Base-by-base conservation (phyloP, 2,888 invertebrate genomes). In the Luperina testacea region DNA sequence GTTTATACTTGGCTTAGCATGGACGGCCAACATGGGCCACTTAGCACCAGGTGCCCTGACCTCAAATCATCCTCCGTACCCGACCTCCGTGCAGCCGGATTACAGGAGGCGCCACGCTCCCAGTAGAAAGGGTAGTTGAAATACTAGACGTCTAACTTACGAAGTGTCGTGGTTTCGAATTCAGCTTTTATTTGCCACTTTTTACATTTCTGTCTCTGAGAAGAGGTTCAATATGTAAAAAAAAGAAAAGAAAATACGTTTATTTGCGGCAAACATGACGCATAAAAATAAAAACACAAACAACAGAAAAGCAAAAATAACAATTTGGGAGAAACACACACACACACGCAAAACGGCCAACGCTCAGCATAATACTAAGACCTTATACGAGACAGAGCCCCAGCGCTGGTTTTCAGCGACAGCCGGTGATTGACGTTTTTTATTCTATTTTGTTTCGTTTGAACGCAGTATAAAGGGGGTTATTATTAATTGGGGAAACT, bases 1-100 rank as follows among this genome's bases (percentile, higher is more conserved):
- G 98, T 99, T 98, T 98, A 99, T 98, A 98, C 98, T 98, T 97
- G 98, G 98, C 99, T 99, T 99, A 99, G 99, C 97, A 98, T 97
- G 98, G 98, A 98, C 98, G 97, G 53, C 81, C 45, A 64, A 38
- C 17, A 48, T 81, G 81, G 72, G 48, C 24, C 15, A 27, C 78
- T 57, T 24, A 27, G 64, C 32, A 38, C 38, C 72, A 72, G 57
- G 15, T 0, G 0, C 8, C 64, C 81, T 72, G 72, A 72, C 63
- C 6, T 71, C 3, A 0, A 20, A 81, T 9, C 78, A 78, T 78
- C 57, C 78, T 6, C 78, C 64, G 81, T 17, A 0, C 81, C 81
- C 71, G 81, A 78, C 81, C 45, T 78, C 81, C 81, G 72, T 20
- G 78, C 45, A 4, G 78, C 78, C 81, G 81, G 78, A 80, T 78